Conservation (phyloP, 2,797 vertebrate species). For the Pangasius sanitwongsei region DNA sequence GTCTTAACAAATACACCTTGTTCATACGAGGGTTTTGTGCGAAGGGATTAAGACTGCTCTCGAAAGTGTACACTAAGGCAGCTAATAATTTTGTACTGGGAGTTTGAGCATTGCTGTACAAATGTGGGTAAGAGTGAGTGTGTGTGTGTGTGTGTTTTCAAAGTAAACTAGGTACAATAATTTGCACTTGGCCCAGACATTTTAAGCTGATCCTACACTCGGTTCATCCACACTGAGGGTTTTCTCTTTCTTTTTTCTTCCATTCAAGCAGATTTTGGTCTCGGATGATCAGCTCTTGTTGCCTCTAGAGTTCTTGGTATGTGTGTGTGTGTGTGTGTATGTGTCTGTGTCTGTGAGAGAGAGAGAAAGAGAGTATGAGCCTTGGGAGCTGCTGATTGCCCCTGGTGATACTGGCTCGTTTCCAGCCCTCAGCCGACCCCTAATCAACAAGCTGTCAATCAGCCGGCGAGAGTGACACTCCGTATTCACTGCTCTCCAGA, state of each 20-base stretch:
- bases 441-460: conserved; percentile 90
- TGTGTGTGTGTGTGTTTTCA: not conserved
- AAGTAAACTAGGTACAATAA: conserved; percentile 5
- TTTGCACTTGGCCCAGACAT: not conserved
- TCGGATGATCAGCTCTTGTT: conserved; percentile 38
- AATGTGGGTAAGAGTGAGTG: not conserved
- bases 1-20: not conserved
- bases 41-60: not conserved
- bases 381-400: conserved; percentile 56
- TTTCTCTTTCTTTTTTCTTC: not conserved
- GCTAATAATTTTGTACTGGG: not conserved
- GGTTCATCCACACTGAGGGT: not conserved
- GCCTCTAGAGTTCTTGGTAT: not conserved
- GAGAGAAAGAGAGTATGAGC: conserved; percentile 33
- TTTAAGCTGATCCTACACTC: not conserved
- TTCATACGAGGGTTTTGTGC: not conserved
- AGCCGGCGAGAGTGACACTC: conserved; percentile 74
- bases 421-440: conserved; percentile 84
- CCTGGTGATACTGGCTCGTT: conserved; percentile 81
- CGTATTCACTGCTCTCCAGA: conserved; percentile 85
- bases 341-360: conserved; percentile 11
- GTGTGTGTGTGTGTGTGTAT: not conserved
- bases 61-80: not conserved
- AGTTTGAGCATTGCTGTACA: not conserved
- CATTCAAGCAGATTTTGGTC: conserved; percentile 27